phyloP scores from a whole-genome alignment of 2,113 vertebrate genomes.

The Microcebus tavaratra region DNA sequence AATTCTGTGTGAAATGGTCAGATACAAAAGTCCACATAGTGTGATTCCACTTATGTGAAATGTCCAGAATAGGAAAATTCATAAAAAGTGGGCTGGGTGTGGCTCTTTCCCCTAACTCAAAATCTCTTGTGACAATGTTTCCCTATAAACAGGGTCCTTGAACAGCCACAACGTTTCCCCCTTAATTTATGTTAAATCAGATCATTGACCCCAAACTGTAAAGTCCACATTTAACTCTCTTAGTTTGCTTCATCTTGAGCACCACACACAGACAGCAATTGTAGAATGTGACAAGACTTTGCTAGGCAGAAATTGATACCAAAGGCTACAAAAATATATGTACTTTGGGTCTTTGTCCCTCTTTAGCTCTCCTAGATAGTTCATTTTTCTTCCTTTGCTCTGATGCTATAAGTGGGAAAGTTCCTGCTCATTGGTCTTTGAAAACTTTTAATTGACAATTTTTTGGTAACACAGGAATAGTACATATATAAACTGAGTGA shows the following conservation, averaged over 20 bases:
- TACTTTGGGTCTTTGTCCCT: background rate
- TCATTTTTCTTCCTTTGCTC: background rate
- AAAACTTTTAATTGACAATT: background rate
- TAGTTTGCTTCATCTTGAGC: background rate
- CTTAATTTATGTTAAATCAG: background rate
- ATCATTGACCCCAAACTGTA: background rate
- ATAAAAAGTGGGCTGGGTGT: background rate
- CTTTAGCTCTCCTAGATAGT: background rate
- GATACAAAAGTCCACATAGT: background rate
- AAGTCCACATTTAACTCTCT: background rate
- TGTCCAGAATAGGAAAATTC: background rate
- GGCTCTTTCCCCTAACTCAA: background rate
- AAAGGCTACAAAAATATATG: background rate
- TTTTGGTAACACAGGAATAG: background rate
- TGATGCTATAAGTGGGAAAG: background rate
- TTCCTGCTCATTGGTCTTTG: background rate
- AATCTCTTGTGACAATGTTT: background rate
- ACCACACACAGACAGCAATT: background rate
- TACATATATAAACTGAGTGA: background rate
- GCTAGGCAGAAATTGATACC: background rate
- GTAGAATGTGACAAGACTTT: background rate
- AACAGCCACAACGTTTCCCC: background rate
- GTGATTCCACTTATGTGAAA: background rate
- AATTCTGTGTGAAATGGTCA: background rate
- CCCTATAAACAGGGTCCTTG: background rate